Conservation (phyloP, 2,113 vertebrate genomes). For the Sinosuthora webbiana region DNA sequence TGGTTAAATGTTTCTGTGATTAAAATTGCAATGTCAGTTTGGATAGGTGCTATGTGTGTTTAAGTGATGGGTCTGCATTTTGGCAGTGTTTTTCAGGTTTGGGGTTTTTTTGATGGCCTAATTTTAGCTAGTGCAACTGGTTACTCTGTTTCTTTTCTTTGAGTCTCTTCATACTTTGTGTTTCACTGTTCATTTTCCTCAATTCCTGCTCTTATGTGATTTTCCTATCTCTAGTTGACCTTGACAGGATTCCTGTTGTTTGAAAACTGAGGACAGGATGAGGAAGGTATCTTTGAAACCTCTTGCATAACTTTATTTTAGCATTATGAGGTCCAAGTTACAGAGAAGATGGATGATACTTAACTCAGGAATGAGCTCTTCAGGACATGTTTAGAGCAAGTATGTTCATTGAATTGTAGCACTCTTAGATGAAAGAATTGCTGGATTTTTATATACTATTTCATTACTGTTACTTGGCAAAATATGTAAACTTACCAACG, state of each 20-base stretch:
- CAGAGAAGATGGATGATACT: background rate
- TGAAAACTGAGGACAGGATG: background rate
- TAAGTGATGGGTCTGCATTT: background rate
- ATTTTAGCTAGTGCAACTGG: background rate
- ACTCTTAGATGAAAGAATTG: background rate
- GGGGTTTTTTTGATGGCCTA: background rate
- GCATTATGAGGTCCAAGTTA: background rate
- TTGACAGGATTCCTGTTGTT: background rate
- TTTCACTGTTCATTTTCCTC: background rate
- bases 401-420: background rate
- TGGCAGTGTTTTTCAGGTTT: background rate
- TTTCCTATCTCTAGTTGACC: background rate
- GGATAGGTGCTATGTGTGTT: background rate
- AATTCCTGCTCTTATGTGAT: background rate
- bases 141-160: background rate
- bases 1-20: background rate
- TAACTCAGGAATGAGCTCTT: background rate
- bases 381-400: background rate
- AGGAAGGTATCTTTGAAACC: background rate
- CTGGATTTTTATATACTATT: background rate
- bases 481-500: background rate
- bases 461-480: background rate
- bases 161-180: background rate
- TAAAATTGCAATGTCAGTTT: background rate
- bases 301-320: background rate